phyloP scores from a whole-genome alignment of 2,888 invertebrate species.

The Nymphalis urticae region DNA sequence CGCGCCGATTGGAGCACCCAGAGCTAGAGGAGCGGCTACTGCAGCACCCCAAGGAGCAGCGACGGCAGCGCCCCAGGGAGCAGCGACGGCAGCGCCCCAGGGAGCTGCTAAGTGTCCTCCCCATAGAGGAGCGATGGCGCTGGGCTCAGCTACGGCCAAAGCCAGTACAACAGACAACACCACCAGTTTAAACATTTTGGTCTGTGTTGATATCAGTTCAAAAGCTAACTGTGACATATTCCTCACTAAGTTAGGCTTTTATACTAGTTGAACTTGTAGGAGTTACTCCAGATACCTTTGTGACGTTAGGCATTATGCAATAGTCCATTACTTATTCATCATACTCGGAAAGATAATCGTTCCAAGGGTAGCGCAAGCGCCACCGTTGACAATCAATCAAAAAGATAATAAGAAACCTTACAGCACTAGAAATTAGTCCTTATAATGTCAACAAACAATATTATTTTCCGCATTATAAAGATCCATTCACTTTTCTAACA shows the following conservation, averaged over 20 bases:
- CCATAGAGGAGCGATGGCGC: slow-evolving; percentile 47
- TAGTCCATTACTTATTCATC: slow-evolving; percentile 41
- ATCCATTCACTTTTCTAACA: slow-evolving; percentile 40
- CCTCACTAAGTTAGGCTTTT: slow-evolving; percentile 60
- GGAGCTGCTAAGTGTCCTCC: slow-evolving; percentile 38
- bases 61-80: slow-evolving; percentile 46
- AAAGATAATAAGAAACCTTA: slow-evolving; percentile 80
- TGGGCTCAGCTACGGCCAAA: slow-evolving; percentile 77
- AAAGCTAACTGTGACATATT: slow-evolving; percentile 64
- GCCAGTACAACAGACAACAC: slow-evolving; percentile 84
- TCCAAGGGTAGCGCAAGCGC: slow-evolving; percentile 36
- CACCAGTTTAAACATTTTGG: slow-evolving; percentile 82
- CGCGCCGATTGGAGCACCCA: slow-evolving; percentile 49
- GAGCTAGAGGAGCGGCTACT: slow-evolving; percentile 45
- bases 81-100: slow-evolving; percentile 46
- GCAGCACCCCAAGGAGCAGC: slow-evolving; percentile 47
- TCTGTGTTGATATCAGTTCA: slow-evolving; percentile 73
- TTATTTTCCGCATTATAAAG: slow-evolving; percentile 65
- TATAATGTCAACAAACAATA: slow-evolving; percentile 34
- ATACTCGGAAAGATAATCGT: slow-evolving; percentile 43
- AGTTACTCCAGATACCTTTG: slow-evolving; percentile 70
- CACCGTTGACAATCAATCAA: slow-evolving; percentile 39
- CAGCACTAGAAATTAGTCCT: slow-evolving; percentile 67
- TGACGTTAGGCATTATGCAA: slow-evolving; percentile 44
- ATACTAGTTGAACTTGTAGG: slow-evolving; percentile 66